Evolutionary conservation across 2,797 vertebrate genomes (phyloP).

Genomic region (Melanotaenia trifasciata): DNA sequence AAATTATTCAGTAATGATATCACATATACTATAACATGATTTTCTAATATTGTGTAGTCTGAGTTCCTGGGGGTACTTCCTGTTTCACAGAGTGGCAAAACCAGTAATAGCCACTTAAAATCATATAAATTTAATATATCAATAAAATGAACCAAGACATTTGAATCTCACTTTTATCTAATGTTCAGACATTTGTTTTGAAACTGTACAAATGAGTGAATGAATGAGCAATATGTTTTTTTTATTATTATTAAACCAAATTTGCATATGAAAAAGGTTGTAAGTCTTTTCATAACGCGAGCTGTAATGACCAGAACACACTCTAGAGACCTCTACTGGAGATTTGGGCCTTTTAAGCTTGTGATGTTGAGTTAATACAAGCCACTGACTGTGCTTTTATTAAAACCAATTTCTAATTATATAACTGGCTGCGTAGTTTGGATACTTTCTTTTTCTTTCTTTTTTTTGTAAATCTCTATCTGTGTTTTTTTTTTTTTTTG

Average conservation of each 20-base stretch:
- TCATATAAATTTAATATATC: background rate
- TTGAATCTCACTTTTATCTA: background rate
- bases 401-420: background rate
- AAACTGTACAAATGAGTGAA: background rate
- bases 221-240: background rate
- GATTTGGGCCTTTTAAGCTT: slow-evolving; percentile 26
- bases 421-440: too few species aligned
- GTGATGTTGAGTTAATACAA: slow-evolving; percentile 1
- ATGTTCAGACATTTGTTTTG: background rate
- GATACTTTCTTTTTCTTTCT: background rate
- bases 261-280: background rate
- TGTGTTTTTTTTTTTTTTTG: background rate
- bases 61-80: background rate
- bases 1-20: background rate
- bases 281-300: slow-evolving; percentile 3
- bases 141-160: background rate
- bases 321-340: slow-evolving; percentile 15
- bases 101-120: background rate
- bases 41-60: background rate
- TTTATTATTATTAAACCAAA: background rate
- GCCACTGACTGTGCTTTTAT: background rate
- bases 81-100: background rate
- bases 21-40: background rate
- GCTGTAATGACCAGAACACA: slow-evolving; percentile 25
- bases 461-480: background rate